Conservation (phyloP, 1,140 invertebrate species). For the Agrypnia vestita region DNA sequence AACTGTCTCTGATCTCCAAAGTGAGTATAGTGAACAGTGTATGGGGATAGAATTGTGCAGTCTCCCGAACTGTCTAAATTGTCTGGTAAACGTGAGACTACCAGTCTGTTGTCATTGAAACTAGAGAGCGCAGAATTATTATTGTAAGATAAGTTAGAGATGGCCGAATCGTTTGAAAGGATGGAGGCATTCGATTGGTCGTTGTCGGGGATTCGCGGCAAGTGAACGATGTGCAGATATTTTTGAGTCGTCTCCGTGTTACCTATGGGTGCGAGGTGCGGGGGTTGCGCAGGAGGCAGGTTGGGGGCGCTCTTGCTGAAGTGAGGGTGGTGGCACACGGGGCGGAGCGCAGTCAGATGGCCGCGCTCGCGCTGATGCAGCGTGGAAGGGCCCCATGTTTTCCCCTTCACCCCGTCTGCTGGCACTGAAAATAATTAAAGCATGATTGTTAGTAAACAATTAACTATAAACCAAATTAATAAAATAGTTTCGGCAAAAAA, state of each 20-base stretch:
- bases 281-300: constrained; percentile 81
- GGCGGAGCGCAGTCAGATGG: constrained; percentile 74
- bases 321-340: constrained; percentile 65
- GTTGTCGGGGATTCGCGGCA: neutral
- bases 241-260: constrained; percentile 66
- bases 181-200: neutral
- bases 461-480: too few relatives aligned
- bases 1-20: too few relatives aligned
- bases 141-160: neutral
- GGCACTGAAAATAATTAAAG: constrained; percentile 78
- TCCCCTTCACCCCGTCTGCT: constrained; percentile 92
- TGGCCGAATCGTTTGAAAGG: constrained; percentile 4
- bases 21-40: too few relatives aligned
- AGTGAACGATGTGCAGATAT: constrained; percentile 16
- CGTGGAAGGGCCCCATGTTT: constrained; percentile 97
- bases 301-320: constrained; percentile 82
- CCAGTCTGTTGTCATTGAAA: neutral
- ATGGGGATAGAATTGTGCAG: too few relatives aligned
- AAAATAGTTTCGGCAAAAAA: too few relatives aligned
- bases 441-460: neutral
- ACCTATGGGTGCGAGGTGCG: constrained; percentile 76
- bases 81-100: neutral
- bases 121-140: neutral
- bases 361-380: constrained; percentile 91
- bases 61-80: too few relatives aligned